Evolutionary conservation across 2,888 invertebrate species (phyloP).

Genomic region (Drosophila limbata): DNA sequence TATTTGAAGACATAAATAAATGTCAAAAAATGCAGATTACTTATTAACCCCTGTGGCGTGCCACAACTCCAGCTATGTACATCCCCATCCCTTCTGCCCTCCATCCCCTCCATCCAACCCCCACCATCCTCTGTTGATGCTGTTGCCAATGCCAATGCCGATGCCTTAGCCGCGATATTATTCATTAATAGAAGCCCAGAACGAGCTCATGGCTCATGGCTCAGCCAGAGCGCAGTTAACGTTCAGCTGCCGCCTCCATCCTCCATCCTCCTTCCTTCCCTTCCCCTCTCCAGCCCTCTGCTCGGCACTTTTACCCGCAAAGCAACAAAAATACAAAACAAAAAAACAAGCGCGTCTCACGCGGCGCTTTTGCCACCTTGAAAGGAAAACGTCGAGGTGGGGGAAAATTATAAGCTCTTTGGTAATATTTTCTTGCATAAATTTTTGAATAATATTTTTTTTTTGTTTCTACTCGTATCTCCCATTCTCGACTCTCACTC

Average conservation of each 20-base stretch:
- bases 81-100: not conserved
- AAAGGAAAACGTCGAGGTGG: constrained; percentile 35
- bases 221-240: constrained; percentile 43
- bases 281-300: not conserved
- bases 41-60: constrained; percentile 84
- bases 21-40: constrained; percentile 85
- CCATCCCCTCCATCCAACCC: not conserved
- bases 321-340: constrained; percentile 5
- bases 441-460: constrained; percentile 72
- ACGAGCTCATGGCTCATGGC: constrained; percentile 38
- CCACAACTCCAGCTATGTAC: constrained; percentile 53
- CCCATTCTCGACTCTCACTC: not conserved
- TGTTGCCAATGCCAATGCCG: constrained; percentile 38
- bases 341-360: constrained; percentile 42
- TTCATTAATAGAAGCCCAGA: constrained; percentile 81
- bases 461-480: constrained; percentile 22
- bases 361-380: constrained; percentile 75
- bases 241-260: constrained; percentile 5
- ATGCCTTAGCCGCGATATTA: constrained; percentile 80
- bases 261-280: constrained; percentile 4
- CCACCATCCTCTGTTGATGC: constrained; percentile 14
- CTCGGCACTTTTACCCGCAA: not conserved
- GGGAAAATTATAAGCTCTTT: constrained; percentile 84
- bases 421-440: constrained; percentile 84
- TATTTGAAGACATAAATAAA: constrained; percentile 84